Base-by-base conservation (phyloP, 2,113 vertebrate species). In the Aptenodytes patagonicus region DNA sequence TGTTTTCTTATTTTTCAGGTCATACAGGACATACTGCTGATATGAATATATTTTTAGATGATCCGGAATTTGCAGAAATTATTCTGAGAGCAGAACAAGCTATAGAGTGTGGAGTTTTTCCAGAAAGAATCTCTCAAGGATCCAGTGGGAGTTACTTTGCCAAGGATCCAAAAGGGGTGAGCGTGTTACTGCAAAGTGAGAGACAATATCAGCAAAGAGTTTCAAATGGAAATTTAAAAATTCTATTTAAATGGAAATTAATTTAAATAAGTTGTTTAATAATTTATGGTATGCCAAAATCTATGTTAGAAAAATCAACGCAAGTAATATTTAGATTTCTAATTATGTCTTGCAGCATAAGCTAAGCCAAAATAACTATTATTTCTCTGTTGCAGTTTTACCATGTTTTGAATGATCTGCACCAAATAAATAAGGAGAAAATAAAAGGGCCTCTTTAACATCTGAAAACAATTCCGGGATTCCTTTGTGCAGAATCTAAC, bases 101-200 rank as follows among this genome's bases (percentile, higher is more conserved):
- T 46, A 99, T 99, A 49, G 99, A 99, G 91, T 97, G 95, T 36
- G 99, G 98, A 31, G 97, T 99, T 85, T 99, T 98, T 91, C 99
- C 99, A 14, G 99, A 99, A 97, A 98, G 99, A 97, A 99, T 99
- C 90, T 99, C 98, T 66, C 99, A 99, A 97, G 99, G 99, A 52
- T 99, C 99, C 91, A 99, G 99, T 79, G 99, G 99, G 86, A 99
- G 99, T 98, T 99, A 99, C 96, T 99, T 99, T 96, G 99, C 99
- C 81, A 99, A 99, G 98, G 99, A 99, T 97, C 94, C 98, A 77
- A 99, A 99, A 98, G 98, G 98, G 98, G 99, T 99, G 55, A 98
- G 99, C 83, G 80, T 64, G 42, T 92, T 86, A 82, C n/a, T 96
- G 22, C 42, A 21, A 36, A 95, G 57, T 52, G 22, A 40, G 85